phyloP scores from a whole-genome alignment of 2,888 invertebrate genomes.

The Dynastes hyllus region DNA sequence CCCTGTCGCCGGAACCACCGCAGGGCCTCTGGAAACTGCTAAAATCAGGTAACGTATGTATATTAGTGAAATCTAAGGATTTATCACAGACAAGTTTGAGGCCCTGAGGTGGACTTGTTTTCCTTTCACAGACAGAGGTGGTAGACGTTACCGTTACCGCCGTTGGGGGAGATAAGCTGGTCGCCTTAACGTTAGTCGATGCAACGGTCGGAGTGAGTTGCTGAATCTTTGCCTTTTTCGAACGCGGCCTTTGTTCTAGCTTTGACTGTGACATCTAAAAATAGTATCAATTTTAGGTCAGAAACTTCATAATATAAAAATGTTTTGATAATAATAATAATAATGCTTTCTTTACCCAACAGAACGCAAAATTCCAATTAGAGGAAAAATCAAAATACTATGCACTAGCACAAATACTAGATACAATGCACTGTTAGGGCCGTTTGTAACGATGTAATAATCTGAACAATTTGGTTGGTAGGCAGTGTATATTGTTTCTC shows the following conservation, averaged over 20 bases:
- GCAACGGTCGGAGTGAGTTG: constrained; percentile 29
- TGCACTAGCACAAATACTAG: too few relatives aligned
- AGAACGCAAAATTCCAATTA: not conserved
- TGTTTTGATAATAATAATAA: not conserved
- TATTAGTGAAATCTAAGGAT: constrained; percentile 67
- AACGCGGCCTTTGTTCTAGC: constrained; percentile 58
- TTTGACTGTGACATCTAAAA: constrained; percentile 51
- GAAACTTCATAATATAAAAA: not conserved
- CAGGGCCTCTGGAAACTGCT: constrained; percentile 68
- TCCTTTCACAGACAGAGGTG: constrained; percentile 67
- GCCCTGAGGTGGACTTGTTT: constrained; percentile 66
- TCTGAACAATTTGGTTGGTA: too few relatives aligned
- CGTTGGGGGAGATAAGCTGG: constrained; percentile 53
- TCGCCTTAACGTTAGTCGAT: constrained; percentile 33
- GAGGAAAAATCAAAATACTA: too few relatives aligned
- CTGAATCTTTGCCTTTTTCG: constrained; percentile 56
- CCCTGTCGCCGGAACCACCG: constrained; percentile 47
- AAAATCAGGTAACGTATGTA: constrained; percentile 70
- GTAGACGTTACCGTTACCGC: constrained; percentile 57
- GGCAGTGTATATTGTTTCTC: too few relatives aligned
- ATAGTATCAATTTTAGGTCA: constrained; percentile 9
- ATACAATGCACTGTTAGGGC: too few relatives aligned
- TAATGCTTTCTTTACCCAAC: too few relatives aligned
- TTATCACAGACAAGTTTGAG: constrained; percentile 69
- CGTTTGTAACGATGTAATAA: too few relatives aligned